These are phyloP conservation scores for Ptyas mucosa DNA, from an alignment of 2,113 vertebrate genomes.

Conservation along the genomic window DNA sequence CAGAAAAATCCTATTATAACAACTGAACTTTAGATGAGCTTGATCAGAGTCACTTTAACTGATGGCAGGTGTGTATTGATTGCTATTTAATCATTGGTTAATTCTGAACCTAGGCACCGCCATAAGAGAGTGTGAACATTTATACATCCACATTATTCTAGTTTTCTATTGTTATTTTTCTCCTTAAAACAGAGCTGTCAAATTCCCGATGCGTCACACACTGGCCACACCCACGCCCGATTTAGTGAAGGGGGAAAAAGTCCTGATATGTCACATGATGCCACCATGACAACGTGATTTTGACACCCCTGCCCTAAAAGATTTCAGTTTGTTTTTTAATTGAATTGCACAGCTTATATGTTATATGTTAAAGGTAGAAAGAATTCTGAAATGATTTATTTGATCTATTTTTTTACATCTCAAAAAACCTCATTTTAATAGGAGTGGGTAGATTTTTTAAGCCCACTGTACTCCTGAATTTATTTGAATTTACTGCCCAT, in stretches of 20 bases:
- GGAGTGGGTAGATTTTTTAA: neutral
- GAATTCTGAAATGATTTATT: neutral
- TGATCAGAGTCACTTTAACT: neutral
- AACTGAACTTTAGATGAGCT: neutral
- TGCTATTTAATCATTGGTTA: neutral
- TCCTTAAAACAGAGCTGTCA: too few relatives aligned
- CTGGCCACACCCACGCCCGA: too few relatives aligned
- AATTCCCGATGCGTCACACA: too few relatives aligned
- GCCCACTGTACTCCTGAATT: neutral
- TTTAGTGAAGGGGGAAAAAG: too few relatives aligned
- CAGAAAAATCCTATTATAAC: neutral
- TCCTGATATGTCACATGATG: too few relatives aligned
- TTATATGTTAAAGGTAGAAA: neutral
- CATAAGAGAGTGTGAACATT: neutral
- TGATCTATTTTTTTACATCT: neutral
- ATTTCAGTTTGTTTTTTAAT: neutral
- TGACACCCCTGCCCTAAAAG: neutral
- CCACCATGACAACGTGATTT: too few relatives aligned
- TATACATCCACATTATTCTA: neutral
- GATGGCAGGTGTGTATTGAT: neutral
- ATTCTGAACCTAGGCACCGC: neutral
- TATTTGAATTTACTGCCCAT: neutral
- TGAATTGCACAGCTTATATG: neutral
- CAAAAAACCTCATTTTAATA: neutral
- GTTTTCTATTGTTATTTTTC: neutral